Percentiles rank a stretch among this genome's conserved stretches.
Evolutionary conservation across 2,113 vertebrate genomes (phyloP).

Genomic region (Pomatorhinus ruficollis): DNA sequence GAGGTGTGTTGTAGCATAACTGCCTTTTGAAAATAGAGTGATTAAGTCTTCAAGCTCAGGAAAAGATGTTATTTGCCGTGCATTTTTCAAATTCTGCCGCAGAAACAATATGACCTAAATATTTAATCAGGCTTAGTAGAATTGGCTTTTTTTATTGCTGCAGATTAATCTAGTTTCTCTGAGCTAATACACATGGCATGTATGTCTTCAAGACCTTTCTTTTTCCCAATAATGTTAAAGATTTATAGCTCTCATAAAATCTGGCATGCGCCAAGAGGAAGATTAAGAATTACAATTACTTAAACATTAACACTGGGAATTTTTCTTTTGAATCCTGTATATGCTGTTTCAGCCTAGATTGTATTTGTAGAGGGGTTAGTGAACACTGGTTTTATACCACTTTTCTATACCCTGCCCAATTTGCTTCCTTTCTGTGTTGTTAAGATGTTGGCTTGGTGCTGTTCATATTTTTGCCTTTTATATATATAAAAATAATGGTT

Average conservation of each 20-base stretch:
- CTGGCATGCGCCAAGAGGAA: not conserved
- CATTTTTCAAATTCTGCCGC: conserved; percentile 20
- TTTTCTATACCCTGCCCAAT: not conserved
- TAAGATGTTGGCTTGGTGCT: not conserved
- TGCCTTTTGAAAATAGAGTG: not conserved
- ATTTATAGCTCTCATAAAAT: conserved; percentile 36
- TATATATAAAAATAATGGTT: not conserved
- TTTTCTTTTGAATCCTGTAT: not conserved
- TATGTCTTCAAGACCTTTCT: conserved; percentile 23
- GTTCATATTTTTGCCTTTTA: not conserved
- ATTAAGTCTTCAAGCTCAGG: not conserved
- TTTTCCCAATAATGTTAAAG: conserved; percentile 38
- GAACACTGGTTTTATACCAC: not conserved
- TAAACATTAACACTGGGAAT: not conserved
- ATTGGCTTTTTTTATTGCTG: conserved; percentile 25
- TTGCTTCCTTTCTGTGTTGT: not conserved
- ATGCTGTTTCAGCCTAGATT: not conserved
- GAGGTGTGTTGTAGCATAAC: not conserved
- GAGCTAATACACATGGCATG: conserved; percentile 20
- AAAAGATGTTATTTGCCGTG: not conserved
- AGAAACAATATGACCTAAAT: conserved; percentile 64
- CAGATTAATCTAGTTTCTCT: conserved; percentile 38
- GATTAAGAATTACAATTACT: conserved; percentile 22
- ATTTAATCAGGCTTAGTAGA: conserved; percentile 67
- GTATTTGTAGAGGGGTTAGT: not conserved